Evolutionary conservation across 1,140 invertebrate genomes (phyloP).

Genomic region (Drosophila kohkoa): DNA sequence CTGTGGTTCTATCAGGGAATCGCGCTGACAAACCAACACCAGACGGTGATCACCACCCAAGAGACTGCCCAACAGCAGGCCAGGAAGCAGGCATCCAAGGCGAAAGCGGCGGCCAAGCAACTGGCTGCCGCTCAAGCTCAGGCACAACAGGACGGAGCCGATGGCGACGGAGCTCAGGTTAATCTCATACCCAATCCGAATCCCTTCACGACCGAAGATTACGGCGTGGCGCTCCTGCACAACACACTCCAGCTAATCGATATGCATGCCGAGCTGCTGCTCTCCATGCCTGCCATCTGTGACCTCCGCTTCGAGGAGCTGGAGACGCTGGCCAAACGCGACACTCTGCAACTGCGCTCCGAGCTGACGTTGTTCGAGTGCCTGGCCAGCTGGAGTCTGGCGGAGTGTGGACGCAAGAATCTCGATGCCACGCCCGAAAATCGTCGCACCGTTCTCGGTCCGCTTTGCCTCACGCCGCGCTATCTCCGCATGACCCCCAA

Average conservation of each 20-base stretch:
- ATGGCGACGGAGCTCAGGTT: conserved; percentile 50
- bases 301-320: conserved; percentile 82
- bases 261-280: conserved; percentile 77
- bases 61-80: conserved; percentile 65
- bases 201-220: conserved; percentile 83
- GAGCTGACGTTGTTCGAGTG: conserved; percentile 79
- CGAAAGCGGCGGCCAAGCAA: conserved; percentile 65
- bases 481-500: conserved; percentile 72
- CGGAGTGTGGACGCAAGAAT: conserved; percentile 76
- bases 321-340: conserved; percentile 78
- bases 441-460: conserved; percentile 77
- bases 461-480: conserved; percentile 78
- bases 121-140: conserved; percentile 41
- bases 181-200: conserved; percentile 77
- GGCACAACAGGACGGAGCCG: conserved; percentile 38
- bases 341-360: conserved; percentile 74
- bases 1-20: conserved; percentile 82
- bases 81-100: conserved; percentile 62
- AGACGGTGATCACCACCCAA: conserved; percentile 77
- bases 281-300: conserved; percentile 66
- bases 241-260: conserved; percentile 83
- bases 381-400: conserved; percentile 79
- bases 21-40: conserved; percentile 74
- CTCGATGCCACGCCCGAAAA: conserved; percentile 76
- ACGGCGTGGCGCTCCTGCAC: conserved; percentile 75